Base-by-base conservation (phyloP, 2,113 vertebrate species). In the Rynchops niger region DNA sequence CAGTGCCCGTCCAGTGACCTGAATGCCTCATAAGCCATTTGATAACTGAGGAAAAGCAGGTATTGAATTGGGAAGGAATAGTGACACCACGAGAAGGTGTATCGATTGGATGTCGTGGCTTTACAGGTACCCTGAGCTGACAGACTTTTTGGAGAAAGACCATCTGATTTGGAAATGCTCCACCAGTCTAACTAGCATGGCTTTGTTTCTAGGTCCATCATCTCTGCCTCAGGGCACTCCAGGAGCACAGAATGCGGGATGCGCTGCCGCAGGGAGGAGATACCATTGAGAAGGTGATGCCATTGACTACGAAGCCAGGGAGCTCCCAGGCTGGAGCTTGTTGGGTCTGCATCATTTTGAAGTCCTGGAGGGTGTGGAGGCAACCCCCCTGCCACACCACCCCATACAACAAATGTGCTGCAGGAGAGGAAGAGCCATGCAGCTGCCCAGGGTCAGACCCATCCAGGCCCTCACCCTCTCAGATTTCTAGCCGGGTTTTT, bases 71-170 rank as follows among this genome's bases (percentile, higher is more conserved):
- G 67, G 42, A 32, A 85, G 45, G 30, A 49, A 17, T 2, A 18
- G n/a, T 8, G 40, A 43, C n/a, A n/a, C 16, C 19, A 1, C 3
- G 43, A 26, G 8, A 27, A 80, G 15, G 40, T 3, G 5, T 2
- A 32, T 14, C 0, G 7, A 14, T 11, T 1, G 1, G 15, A 32
- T 38, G 19, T 27, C 36, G 21, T 0, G 0, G 50, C 56, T 73
- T 19, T n/a, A 32, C 0, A 2, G 72, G 8, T 3, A 32, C 47
- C 38, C 77, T 30, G 81, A 69, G 20, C 38, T 69, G 72, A 29
- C 29, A 59, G 53, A 70, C 6, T 66, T 49, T 34, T 66, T 0
- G 0, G 34, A 69, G 62, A 49, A 6, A 42, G 13, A 19, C 23
- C 25, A 11, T 3, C 40, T 11, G 26, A 19, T 3, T 30, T 2